Base-by-base conservation (phyloP, 2,113 vertebrate genomes). In the Lamprologus speciosus region DNA sequence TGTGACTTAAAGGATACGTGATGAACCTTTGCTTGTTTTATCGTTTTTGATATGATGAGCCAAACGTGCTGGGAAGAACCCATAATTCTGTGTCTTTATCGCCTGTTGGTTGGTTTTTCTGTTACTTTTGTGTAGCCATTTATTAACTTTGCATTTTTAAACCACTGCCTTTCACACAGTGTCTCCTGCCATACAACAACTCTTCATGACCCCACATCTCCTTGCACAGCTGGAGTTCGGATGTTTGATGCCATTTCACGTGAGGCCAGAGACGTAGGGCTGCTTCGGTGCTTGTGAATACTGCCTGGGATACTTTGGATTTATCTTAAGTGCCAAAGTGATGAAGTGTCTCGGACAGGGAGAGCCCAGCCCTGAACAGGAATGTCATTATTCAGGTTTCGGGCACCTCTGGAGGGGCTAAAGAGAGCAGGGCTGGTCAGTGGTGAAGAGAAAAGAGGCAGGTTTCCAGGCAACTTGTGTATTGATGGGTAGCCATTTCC, bases 341-440 rank as follows among this genome's bases (percentile, higher is more conserved):
- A 96, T 95, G 95, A 94, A 89, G 87, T 19, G 87, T 92, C 92
- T 90, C 7, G 89, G 91, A 80, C 82, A 80, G 78, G 92, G 90
- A 92, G 90, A 92, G 82, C 92, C 90, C 83, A 94, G 88, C 81
- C 93, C 93, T 86, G 93, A 91, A 90, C 80, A 94, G 90, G 88
- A 80, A 92, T 94, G 94, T 91, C 92, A 83, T 88, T 70, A 55
- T 91, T 90, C 87, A 88, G 65, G 84, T 57, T 92, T 78, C 63
- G 85, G 86, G 83, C 82, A 60, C 60, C 83, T 94, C 85, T 93
- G 88, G 91, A 81, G 90, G 89, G 89, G 91, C 86, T 91, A 85
- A 94, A 92, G 87, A 91, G 82, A 21, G 85, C 60, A 65, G 53
- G 84, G 81, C 40, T 45, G 78, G 92, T 92, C 89, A 82, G 90